Percentiles rank a stretch among this genome's conserved stretches.
Conservation (phyloP, 2,888 invertebrate species). For the Tetrapedia diversipes region DNA sequence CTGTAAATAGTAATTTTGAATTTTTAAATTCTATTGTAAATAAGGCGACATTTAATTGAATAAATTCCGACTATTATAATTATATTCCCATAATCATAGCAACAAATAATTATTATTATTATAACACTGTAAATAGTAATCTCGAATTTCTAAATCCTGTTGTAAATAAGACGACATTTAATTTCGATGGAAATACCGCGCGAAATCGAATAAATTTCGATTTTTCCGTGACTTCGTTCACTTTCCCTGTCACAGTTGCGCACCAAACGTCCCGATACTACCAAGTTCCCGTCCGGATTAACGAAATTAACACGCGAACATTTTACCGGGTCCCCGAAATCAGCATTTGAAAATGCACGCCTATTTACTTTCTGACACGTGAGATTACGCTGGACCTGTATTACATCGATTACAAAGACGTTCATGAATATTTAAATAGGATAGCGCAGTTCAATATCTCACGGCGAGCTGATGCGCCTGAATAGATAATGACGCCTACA, state of each 20-base stretch:
- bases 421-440: conserved; percentile 72
- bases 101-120: too few species aligned
- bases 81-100: too few species aligned
- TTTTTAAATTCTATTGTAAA: too few species aligned
- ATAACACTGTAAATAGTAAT: too few species aligned
- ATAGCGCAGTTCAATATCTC: conserved; percentile 71
- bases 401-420: conserved; percentile 73
- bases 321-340: conserved; percentile 24
- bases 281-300: conserved; percentile 19
- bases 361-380: conserved; percentile 70
- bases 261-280: not conserved
- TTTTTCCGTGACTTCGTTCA: too few species aligned
- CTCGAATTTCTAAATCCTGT: too few species aligned
- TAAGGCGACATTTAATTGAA: too few species aligned
- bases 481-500: conserved; percentile 65
- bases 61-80: too few species aligned
- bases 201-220: too few species aligned
- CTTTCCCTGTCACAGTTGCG: not conserved
- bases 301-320: conserved; percentile 28
- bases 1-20: too few species aligned
- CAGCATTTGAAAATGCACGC: conserved; percentile 59
- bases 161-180: too few species aligned
- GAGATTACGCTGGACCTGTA: conserved; percentile 68
- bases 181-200: too few species aligned
- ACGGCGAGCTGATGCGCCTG: conserved; percentile 63